Conservation (phyloP, 2,888 invertebrate genomes). For the Tetrapedia diversipes region DNA sequence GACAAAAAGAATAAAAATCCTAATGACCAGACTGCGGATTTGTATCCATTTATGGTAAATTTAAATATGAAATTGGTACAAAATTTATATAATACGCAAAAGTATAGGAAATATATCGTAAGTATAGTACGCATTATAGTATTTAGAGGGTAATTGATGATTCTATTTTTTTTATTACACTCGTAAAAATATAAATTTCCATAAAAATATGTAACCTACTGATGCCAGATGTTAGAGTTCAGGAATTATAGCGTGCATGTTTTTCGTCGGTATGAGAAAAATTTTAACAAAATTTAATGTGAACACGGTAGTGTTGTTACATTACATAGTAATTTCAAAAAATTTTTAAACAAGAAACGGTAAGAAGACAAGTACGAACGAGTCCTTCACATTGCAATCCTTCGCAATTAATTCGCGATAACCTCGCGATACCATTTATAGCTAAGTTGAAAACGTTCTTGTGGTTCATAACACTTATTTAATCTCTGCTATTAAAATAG, state of each 20-base stretch:
- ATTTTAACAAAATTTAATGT: constrained; percentile 19
- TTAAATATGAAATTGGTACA: no score
- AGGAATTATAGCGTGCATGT: neutral
- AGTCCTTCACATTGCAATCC: constrained; percentile 5
- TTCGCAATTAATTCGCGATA: constrained; percentile 25
- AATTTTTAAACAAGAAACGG: constrained; percentile 20
- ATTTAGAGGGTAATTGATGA: no score
- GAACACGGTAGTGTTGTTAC: neutral
- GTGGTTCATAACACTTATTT: neutral
- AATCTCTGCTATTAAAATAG: neutral
- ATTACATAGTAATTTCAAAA: constrained; percentile 17
- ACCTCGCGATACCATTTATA: neutral
- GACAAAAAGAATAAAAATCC: constrained; percentile 3
- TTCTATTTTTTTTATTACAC: no score
- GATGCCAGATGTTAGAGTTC: no score
- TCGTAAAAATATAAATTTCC: no score
- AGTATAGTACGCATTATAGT: no score
- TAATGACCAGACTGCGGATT: constrained; percentile 32
- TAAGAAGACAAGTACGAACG: constrained; percentile 21
- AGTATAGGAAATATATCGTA: no score
- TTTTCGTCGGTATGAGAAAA: neutral
- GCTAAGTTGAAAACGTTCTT: neutral
- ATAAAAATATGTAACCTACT: no score
- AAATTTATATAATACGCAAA: no score
- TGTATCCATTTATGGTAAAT: no score